Percentiles rank a stretch among this genome's conserved stretches.
phyloP scores from a whole-genome alignment of 2,888 invertebrate species.

The Peribatodes rhomboidaria region DNA sequence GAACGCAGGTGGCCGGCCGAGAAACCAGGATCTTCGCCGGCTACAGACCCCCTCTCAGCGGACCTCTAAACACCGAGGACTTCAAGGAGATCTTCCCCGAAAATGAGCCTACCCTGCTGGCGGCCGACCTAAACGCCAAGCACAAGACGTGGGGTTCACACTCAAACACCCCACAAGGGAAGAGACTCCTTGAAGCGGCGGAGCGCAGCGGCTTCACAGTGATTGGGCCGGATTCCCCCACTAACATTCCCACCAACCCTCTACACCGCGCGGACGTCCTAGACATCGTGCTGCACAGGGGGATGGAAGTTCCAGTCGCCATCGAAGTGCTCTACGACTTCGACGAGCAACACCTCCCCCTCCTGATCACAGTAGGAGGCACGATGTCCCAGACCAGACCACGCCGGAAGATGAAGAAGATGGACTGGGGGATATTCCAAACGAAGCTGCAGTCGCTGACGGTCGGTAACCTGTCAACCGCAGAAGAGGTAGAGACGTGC shows the following conservation, averaged over 20 bases:
- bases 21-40: too few relatives aligned
- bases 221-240: background rate
- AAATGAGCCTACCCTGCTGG: too few relatives aligned
- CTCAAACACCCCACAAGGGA: background rate
- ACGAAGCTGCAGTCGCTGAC: background rate
- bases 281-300: too few relatives aligned
- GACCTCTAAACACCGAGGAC: too few relatives aligned
- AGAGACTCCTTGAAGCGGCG: background rate
- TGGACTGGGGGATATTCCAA: background rate
- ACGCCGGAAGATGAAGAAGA: background rate
- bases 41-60: too few relatives aligned
- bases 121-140: too few relatives aligned
- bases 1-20: too few relatives aligned
- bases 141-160: constrained; percentile 17
- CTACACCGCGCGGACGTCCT: too few relatives aligned
- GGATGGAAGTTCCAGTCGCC: background rate
- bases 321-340: background rate
- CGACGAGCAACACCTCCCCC: constrained; percentile 12
- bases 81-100: too few relatives aligned
- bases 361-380: background rate
- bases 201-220: background rate
- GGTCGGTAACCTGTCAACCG: background rate
- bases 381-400: background rate
- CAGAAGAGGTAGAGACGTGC: too few relatives aligned
- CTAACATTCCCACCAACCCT: background rate